A percentile compares a stretch with the other conserved stretches of the same genome.
phyloP scores from a whole-genome alignment of 2,797 vertebrate species.

The Gorsachius magnificus region DNA sequence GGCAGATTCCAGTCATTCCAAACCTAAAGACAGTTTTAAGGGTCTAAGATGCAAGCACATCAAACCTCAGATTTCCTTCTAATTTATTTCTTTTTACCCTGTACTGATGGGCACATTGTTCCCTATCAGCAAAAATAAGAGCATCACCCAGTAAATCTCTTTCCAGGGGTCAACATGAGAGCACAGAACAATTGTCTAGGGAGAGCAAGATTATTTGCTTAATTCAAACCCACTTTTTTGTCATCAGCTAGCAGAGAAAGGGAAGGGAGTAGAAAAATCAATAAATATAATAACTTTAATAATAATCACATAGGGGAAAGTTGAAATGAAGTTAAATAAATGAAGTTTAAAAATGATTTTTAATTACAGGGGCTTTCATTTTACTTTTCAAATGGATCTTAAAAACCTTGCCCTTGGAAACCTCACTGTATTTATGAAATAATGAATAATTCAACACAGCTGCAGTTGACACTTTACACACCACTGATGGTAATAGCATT shows the following conservation, averaged over 20 bases:
- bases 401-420: slow-evolving; percentile 53
- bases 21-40: slow-evolving; percentile 5
- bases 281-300: slow-evolving; percentile 54
- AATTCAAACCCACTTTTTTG: slow-evolving; percentile 48
- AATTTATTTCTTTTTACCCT: slow-evolving; percentile 31
- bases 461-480: slow-evolving; percentile 60
- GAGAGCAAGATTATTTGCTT: slow-evolving; percentile 36
- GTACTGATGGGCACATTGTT: background rate
- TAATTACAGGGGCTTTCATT: slow-evolving; percentile 57
- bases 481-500: slow-evolving; percentile 32
- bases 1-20: slow-evolving; percentile 60
- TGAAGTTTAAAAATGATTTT: slow-evolving; percentile 61
- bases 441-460: slow-evolving; percentile 71
- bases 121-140: slow-evolving; percentile 34
- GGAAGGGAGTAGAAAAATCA: slow-evolving; percentile 32
- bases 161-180: slow-evolving; percentile 33
- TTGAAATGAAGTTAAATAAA: slow-evolving; percentile 58
- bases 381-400: slow-evolving; percentile 53
- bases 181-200: slow-evolving; percentile 11
- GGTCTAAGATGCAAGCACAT: slow-evolving; percentile 30
- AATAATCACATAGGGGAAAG: slow-evolving; percentile 44
- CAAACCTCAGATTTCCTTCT: slow-evolving; percentile 40
- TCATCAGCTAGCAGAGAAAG: slow-evolving; percentile 29
- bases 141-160: slow-evolving; percentile 40
- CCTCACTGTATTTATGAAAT: slow-evolving; percentile 45